These are phyloP conservation scores for Orius insidiosus DNA, from an alignment of 1,140 invertebrate species.

Conservation along the genomic window DNA sequence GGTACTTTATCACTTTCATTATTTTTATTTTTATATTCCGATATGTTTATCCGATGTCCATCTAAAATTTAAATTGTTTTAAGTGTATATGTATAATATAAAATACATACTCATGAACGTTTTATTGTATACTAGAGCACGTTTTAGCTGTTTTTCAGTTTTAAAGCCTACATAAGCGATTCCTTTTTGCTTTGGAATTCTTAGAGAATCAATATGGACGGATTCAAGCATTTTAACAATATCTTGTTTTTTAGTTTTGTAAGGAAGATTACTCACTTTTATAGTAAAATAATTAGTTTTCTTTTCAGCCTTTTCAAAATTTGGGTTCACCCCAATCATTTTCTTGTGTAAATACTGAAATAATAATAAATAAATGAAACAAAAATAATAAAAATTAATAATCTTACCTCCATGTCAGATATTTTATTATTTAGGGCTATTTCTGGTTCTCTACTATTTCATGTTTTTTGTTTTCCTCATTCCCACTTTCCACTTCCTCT, in stretches of 20 bases:
- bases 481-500: conserved; percentile 16
- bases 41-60: conserved; percentile 11
- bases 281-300: conserved; percentile 26
- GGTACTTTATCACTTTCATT: conserved; percentile 21
- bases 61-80: conserved; percentile 1
- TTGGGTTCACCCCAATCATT: conserved; percentile 20
- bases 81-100: conserved; percentile 15
- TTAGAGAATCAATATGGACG: conserved; percentile 55
- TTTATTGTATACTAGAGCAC: conserved; percentile 71
- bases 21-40: conserved; percentile 24
- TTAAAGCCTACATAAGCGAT: conserved; percentile 83
- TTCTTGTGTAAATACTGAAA: conserved; percentile 24
- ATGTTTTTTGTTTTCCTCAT: conserved; percentile 14
- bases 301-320: conserved; percentile 10
- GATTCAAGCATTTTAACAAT: conserved; percentile 74
- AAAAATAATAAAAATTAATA: conserved; percentile 1
- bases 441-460: conserved; percentile 21
- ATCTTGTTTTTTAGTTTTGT: conserved; percentile 56
- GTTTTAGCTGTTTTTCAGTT: conserved; percentile 59
- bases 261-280: conserved; percentile 46
- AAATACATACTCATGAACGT: conserved; percentile 54
- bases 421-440: conserved; percentile 41
- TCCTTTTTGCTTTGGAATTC: conserved; percentile 59
- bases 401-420: conserved; percentile 49
- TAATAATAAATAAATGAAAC: too few species aligned